Percentiles rank a stretch among this genome's conserved stretches.
These are phyloP conservation scores for Colistium nudipinnis DNA, from an alignment of 2,113 vertebrate species.

Conservation along the genomic window DNA sequence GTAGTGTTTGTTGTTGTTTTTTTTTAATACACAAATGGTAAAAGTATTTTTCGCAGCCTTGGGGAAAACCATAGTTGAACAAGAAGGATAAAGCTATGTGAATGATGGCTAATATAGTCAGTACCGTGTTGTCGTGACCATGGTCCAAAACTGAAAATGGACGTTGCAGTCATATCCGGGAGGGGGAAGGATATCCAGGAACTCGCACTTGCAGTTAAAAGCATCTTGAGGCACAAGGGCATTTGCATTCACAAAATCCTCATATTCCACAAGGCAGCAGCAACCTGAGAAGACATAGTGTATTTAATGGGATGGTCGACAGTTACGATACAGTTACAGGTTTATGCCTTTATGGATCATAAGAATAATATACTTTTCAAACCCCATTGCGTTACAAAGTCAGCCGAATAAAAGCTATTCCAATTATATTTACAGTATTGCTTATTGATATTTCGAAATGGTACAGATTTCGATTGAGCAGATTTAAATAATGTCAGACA, in stretches of 20 bases:
- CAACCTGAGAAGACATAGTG: too few relatives aligned
- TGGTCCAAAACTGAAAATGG: background rate
- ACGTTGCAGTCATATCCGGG: background rate
- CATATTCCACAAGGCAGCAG: background rate
- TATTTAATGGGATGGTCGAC: too few relatives aligned
- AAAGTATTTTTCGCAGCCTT: slow-evolving; percentile 50
- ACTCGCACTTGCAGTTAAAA: background rate
- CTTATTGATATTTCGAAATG: slow-evolving; percentile 12
- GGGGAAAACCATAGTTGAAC: slow-evolving; percentile 22
- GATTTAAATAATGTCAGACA: slow-evolving; percentile 28
- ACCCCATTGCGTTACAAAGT: too few relatives aligned
- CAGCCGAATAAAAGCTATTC: too few relatives aligned
- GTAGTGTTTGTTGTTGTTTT: slow-evolving; percentile 50
- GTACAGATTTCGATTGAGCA: too few relatives aligned
- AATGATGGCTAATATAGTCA: slow-evolving; percentile 28
- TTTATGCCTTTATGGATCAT: too few relatives aligned
- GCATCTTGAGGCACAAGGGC: fast-evolving
- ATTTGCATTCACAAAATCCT: background rate
- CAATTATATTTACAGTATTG: too few relatives aligned
- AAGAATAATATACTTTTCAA: too few relatives aligned
- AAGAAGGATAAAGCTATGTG: slow-evolving; percentile 6
- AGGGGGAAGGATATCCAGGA: background rate
- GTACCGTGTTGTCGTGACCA: background rate
- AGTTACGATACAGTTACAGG: too few relatives aligned
- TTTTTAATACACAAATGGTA: slow-evolving; percentile 57